Conservation (phyloP, 2,888 invertebrate species). For the Calameuta pallipes region DNA sequence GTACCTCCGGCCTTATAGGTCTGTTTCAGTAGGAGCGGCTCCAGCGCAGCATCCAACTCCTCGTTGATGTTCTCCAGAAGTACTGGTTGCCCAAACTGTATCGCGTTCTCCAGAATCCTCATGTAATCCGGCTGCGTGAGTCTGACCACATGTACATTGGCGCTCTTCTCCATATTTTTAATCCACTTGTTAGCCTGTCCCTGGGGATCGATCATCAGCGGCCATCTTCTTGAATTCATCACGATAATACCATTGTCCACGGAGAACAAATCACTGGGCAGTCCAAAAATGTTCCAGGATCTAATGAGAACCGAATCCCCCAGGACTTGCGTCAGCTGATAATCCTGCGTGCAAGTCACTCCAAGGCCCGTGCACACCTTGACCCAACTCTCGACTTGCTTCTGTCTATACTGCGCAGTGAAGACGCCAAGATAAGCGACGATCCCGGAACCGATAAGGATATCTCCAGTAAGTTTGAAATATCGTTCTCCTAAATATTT, state of each 20-base stretch:
- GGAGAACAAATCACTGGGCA: slow-evolving; percentile 91
- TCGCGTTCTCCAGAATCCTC: slow-evolving; percentile 84
- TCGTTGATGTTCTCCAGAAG: slow-evolving; percentile 92
- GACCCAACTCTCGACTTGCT: slow-evolving; percentile 83
- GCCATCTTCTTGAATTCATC: slow-evolving; percentile 89
- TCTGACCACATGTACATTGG: slow-evolving; percentile 83
- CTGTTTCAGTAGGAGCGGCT: slow-evolving; percentile 88
- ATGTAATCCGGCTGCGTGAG: slow-evolving; percentile 86
- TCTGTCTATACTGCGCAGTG: slow-evolving; percentile 76
- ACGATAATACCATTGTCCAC: slow-evolving; percentile 93
- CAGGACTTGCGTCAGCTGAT: slow-evolving; percentile 80
- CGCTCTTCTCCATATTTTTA: slow-evolving; percentile 90
- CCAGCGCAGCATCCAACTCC: slow-evolving; percentile 91
- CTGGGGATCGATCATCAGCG: slow-evolving; percentile 96
- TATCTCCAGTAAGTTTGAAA: slow-evolving; percentile 82
- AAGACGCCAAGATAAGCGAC: slow-evolving; percentile 94
- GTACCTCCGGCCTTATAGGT: slow-evolving; percentile 90
- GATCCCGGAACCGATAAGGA: slow-evolving; percentile 87
- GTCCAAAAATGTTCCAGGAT: slow-evolving; percentile 90
- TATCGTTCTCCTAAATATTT: slow-evolving; percentile 76
- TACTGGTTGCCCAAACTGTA: slow-evolving; percentile 88
- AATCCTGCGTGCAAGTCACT: slow-evolving; percentile 82
- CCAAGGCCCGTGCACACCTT: slow-evolving; percentile 75
- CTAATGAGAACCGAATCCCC: slow-evolving; percentile 91
- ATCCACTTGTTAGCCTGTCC: slow-evolving; percentile 95